phyloP scores from a whole-genome alignment of 2,113 vertebrate genomes.

The Brachyhypopomus gauderio region DNA sequence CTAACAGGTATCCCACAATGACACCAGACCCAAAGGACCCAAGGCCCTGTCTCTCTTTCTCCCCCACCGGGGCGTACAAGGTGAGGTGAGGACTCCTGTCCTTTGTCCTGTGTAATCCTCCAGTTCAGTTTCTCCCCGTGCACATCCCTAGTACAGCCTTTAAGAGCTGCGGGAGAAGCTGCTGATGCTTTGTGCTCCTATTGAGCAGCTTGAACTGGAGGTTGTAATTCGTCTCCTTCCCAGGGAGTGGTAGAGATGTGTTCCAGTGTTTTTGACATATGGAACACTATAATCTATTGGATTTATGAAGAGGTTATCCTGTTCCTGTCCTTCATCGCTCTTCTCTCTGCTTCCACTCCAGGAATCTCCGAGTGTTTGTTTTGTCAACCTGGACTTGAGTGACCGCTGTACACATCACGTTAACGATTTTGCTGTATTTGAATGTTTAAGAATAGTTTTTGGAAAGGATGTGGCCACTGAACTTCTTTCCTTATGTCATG shows the following conservation, averaged over 20 bases:
- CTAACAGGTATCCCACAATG: neutral
- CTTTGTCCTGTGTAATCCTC: constrained; percentile 32
- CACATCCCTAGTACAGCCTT: constrained; percentile 37
- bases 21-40: neutral
- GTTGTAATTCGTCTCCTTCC: constrained; percentile 12
- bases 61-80: constrained; percentile 10
- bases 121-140: constrained; percentile 7
- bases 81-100: neutral
- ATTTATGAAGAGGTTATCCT: neutral
- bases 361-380: too few relatives aligned
- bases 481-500: too few relatives aligned
- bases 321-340: constrained; percentile 2
- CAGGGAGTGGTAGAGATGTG: constrained; percentile 4
- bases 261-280: constrained; percentile 5
- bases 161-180: neutral
- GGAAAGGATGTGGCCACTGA: too few relatives aligned
- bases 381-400: too few relatives aligned
- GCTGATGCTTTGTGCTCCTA: neutral
- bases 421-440: too few relatives aligned
- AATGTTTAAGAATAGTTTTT: too few relatives aligned
- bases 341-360: neutral
- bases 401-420: too few relatives aligned
- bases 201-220: neutral
- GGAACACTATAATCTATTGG: neutral
- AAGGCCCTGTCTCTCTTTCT: neutral